Percentiles rank a stretch among this genome's conserved stretches.
phyloP scores from a whole-genome alignment of 2,797 vertebrate genomes.

The Eulemur mongoz region DNA sequence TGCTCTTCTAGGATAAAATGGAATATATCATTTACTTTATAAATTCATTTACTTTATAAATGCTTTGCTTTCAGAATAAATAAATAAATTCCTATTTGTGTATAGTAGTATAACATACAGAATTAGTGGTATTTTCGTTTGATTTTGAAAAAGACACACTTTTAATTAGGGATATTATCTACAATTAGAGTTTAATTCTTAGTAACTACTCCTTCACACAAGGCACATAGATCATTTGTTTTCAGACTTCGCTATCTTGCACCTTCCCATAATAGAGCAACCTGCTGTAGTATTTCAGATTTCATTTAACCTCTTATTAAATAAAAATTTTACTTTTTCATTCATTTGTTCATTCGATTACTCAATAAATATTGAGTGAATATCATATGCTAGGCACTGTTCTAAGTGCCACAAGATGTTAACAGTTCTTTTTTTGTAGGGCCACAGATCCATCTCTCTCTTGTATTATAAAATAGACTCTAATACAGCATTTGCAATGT shows the following conservation, averaged over 20 bases:
- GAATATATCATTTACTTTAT: background rate
- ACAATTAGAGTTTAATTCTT: slow-evolving; percentile 1
- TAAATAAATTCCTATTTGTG: slow-evolving; percentile 5
- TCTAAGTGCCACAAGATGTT: background rate
- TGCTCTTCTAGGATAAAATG: background rate
- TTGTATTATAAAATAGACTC: background rate
- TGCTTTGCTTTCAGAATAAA: slow-evolving; percentile 37
- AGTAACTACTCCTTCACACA: background rate
- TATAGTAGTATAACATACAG: background rate
- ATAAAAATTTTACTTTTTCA: background rate
- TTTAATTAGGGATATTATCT: background rate
- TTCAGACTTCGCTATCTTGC: background rate
- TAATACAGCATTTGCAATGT: background rate
- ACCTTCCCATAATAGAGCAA: background rate
- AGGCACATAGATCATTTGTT: background rate
- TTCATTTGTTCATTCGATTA: background rate
- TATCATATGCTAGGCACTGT: background rate
- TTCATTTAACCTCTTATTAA: slow-evolving; percentile 7
- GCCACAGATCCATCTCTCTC: background rate
- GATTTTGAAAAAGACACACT: background rate
- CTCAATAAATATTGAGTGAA: background rate
- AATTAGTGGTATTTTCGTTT: background rate
- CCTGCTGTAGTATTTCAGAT: background rate
- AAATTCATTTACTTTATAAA: slow-evolving; percentile 17
- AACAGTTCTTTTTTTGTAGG: background rate